Evolutionary conservation across 2,888 invertebrate species (phyloP).

Genomic region (Lamproptera curius): DNA sequence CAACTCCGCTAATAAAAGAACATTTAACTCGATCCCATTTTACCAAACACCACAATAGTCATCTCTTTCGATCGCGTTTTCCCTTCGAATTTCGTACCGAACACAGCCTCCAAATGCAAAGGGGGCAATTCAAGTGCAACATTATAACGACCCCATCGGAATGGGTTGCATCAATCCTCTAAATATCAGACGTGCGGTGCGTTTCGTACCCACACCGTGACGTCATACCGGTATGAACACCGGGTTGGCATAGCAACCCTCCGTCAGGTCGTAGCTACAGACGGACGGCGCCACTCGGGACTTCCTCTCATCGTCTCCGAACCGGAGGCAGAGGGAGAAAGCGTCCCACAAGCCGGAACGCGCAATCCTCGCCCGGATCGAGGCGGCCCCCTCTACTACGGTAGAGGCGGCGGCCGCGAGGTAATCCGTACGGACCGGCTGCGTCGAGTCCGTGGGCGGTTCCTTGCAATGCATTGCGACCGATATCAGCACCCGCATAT

Average conservation of each 20-base stretch:
- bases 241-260: slow-evolving; percentile 62
- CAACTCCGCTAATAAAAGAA: too few relatives aligned
- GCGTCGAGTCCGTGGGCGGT: slow-evolving; percentile 49
- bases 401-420: slow-evolving; percentile 52
- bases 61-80: too few relatives aligned
- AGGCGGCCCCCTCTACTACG: slow-evolving; percentile 38
- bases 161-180: too few relatives aligned
- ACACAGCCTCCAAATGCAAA: too few relatives aligned
- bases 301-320: slow-evolving; percentile 47
- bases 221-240: slow-evolving; percentile 53
- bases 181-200: too few relatives aligned
- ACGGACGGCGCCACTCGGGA: slow-evolving; percentile 54
- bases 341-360: slow-evolving; percentile 25
- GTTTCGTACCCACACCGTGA: too few relatives aligned
- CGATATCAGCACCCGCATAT: background rate
- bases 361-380: slow-evolving; percentile 29
- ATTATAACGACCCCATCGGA: too few relatives aligned
- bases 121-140: too few relatives aligned
- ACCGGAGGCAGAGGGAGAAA: slow-evolving; percentile 41
- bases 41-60: too few relatives aligned
- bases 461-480: slow-evolving; percentile 38
- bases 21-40: too few relatives aligned
- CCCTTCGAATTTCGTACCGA: too few relatives aligned
- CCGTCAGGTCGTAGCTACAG: slow-evolving; percentile 50
- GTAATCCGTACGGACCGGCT: slow-evolving; percentile 52